Base-by-base conservation (phyloP, 2,113 vertebrate genomes). In the Strigops habroptila region DNA sequence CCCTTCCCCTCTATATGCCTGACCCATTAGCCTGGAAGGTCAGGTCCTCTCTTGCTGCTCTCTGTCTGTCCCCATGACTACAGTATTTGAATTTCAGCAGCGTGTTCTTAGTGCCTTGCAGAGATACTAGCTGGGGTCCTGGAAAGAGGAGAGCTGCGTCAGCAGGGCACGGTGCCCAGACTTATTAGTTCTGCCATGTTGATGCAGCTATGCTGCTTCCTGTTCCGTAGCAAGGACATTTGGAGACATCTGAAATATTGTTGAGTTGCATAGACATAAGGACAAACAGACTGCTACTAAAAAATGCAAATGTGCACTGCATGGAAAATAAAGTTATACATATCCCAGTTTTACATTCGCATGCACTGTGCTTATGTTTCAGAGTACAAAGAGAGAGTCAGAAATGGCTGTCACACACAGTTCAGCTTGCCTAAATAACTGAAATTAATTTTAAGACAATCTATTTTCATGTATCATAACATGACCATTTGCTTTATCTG, bases 121-220 rank as follows among this genome's bases (percentile, higher is more conserved):
- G 94, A 93, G 93, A 87, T 84, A 70, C 57, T 91, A 73, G 77
- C 91, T 76, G 91, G 88, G 88, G 92, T 95, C 77, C 89, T 95
- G 95, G 89, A 92, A 94, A 69, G 33, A 82, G 69, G 73, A 93
- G 87, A 89, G 95, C 96, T 95, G 93, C 9, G 7, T 97, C 96
- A 96, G 91, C 94, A 95, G 86, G 96, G 95, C 95, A 92, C 2
- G 0, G 27, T 92, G 95, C 96, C 96, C 95, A 92, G 93, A 75
- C 86, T 95, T 86, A 92, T 96, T 95, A 95, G 84, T 95, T 95
- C 95, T 96, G 95, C 96, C 95, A 89, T 95, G 96, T 69, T 84
- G 91, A 75, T 93, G 91, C 86, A 93, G 89, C 89, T 89, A 46
- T 78, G 83, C 74, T 9, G 30, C 95, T 96, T 95, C 89, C 65